phyloP scores from a whole-genome alignment of 2,113 vertebrate genomes.

The Dasyurus viverrinus region DNA sequence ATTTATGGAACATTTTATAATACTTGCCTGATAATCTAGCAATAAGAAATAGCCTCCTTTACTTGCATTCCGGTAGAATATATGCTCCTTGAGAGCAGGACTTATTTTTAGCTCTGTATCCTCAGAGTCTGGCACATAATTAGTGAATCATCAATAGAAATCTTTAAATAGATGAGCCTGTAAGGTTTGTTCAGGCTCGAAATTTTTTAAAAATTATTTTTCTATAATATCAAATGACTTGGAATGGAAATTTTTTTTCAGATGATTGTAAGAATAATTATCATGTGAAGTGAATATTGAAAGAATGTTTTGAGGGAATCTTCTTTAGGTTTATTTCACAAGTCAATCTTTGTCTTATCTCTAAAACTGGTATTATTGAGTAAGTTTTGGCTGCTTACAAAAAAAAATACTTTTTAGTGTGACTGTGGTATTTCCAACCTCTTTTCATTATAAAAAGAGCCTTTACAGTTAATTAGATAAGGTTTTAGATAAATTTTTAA shows the following conservation, averaged over 20 bases:
- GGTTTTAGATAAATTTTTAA: not conserved
- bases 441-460: conserved; percentile 31
- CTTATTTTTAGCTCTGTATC: not conserved
- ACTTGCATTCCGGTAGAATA: not conserved
- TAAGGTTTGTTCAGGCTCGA: not conserved
- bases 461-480: conserved; percentile 13
- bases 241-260: conserved; percentile 19
- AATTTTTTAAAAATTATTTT: conserved; percentile 12
- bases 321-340: too few relatives aligned
- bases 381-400: conserved; percentile 13
- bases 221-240: not conserved
- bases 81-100: not conserved
- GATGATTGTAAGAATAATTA: conserved; percentile 43
- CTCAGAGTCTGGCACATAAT: not conserved
- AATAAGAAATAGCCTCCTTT: not conserved
- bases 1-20: conserved; percentile 43
- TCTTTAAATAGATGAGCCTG: conserved; percentile 24
- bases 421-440: not conserved
- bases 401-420: not conserved
- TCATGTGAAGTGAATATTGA: not conserved
- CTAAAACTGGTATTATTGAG: too few relatives aligned
- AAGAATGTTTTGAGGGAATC: too few relatives aligned
- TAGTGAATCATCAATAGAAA: not conserved
- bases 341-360: too few relatives aligned
- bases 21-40: not conserved